Evolutionary conservation across 2,113 vertebrate genomes (phyloP), one percentile per base, ranked within the genome.

Genomic region (Eira barbara): DNA sequence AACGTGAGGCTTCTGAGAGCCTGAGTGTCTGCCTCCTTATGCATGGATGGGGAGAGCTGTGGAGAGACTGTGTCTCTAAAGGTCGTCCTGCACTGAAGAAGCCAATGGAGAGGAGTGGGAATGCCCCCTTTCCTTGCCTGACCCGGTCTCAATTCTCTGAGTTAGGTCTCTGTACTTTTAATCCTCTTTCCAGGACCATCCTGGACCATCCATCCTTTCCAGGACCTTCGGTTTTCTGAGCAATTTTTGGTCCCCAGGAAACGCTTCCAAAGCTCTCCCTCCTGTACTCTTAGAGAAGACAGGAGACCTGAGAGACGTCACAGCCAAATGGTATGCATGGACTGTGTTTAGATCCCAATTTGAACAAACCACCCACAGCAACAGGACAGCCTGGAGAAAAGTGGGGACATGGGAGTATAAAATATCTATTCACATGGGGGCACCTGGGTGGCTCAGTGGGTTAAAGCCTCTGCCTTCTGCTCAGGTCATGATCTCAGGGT

Each of bases 231-330:
- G 76, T 88, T 71, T 96, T 91, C 85, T 79, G 91, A 93, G 69
- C 23, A 21, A 85, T 20, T 94, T 96, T 59, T 89, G 4, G 29
- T 52, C 63, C 11, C 59, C 45, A 94, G 55, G 23, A 87, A 95
- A 91, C 83, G 39, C 29, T 95, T 45, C 63, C 45, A 92, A 91
- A 83, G 29, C 23, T 94, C 47, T 91, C 84, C 57, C 5, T 94
- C 52, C 34, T 20, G 18, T 45, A 13, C n/a, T 52, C 15, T 67
- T 59, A 65, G 8, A 57, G 65, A 89, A 86, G 27, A 86, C 14
- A 45, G 94, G 84, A 78, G 55, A 85, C 31, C 78, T 73, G 65
- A 91, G 80, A 97, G 80, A 42, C 1, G 3, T 29, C 57, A 76
- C 89, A 71, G 31, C 36, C 18, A 73, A 92, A 94, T 59, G 57